These are phyloP conservation scores for Pteronura brasiliensis DNA, from an alignment of 2,113 vertebrate genomes.

Conservation along the genomic window DNA sequence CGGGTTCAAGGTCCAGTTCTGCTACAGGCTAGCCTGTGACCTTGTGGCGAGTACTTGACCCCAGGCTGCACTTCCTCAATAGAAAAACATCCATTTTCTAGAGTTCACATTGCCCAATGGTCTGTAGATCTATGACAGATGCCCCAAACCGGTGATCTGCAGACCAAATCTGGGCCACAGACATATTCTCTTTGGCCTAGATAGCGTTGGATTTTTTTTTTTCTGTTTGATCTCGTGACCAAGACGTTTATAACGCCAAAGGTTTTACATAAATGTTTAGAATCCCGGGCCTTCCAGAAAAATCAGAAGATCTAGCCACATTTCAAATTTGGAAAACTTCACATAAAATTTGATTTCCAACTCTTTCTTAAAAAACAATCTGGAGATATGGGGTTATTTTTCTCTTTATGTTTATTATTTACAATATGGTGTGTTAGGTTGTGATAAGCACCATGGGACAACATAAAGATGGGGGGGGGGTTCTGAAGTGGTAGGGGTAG, in stretches of 20 bases:
- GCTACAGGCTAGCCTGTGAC: background rate
- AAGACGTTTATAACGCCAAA: background rate
- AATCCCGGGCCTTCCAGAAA: background rate
- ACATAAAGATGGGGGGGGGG: background rate
- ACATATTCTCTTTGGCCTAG: background rate
- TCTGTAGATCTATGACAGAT: background rate
- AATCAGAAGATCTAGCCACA: background rate
- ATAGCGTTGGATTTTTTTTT: background rate
- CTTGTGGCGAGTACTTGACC: background rate
- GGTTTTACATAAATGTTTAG: slow-evolving; percentile 10
- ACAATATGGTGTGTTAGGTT: background rate
- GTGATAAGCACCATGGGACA: background rate
- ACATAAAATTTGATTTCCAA: background rate
- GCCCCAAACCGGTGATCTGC: background rate
- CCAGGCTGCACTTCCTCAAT: background rate
- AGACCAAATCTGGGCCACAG: background rate
- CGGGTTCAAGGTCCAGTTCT: background rate
- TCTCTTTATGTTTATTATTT: background rate
- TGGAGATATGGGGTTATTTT: background rate
- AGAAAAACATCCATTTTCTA: background rate
- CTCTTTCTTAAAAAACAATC: background rate
- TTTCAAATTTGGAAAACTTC: slow-evolving; percentile 17
- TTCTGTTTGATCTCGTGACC: background rate
- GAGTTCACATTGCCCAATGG: background rate
- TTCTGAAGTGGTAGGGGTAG: background rate